Conservation (phyloP, 92 coral and sea anemone genomes). For the Epizoanthus scotinus region DNA sequence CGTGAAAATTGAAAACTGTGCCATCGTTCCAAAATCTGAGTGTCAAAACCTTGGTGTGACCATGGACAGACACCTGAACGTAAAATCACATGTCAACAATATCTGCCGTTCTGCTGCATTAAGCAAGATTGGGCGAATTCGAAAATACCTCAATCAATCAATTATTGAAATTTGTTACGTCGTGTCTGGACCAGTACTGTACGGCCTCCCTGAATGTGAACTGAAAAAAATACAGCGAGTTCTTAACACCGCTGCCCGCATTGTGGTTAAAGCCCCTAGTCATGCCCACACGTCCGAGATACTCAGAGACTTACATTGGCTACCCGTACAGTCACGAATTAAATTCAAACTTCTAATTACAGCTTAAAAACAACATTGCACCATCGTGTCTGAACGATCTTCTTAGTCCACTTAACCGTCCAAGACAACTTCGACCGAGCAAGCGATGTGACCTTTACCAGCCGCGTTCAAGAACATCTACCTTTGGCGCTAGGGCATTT, state of each 20-base stretch:
- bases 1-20: constrained; percentile 4
- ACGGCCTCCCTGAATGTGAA: background rate
- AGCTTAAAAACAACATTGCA: background rate
- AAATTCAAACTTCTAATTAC: no score
- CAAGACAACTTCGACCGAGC: no score
- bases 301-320: background rate
- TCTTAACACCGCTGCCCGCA: no score
- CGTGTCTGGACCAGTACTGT: background rate
- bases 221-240: no score
- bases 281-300: background rate
- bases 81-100: background rate
- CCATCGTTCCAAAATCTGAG: background rate
- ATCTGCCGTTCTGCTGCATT: constrained; percentile 1
- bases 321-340: background rate
- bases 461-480: no score
- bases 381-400: background rate
- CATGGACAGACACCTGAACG: background rate
- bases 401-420: no score
- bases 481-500: no score
- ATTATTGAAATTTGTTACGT: background rate
- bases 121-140: no score
- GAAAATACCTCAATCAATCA: background rate
- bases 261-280: background rate
- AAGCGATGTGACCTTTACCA: no score
- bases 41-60: background rate